phyloP scores from a whole-genome alignment of 2,888 invertebrate species.

The Erpobdella octoculata region DNA sequence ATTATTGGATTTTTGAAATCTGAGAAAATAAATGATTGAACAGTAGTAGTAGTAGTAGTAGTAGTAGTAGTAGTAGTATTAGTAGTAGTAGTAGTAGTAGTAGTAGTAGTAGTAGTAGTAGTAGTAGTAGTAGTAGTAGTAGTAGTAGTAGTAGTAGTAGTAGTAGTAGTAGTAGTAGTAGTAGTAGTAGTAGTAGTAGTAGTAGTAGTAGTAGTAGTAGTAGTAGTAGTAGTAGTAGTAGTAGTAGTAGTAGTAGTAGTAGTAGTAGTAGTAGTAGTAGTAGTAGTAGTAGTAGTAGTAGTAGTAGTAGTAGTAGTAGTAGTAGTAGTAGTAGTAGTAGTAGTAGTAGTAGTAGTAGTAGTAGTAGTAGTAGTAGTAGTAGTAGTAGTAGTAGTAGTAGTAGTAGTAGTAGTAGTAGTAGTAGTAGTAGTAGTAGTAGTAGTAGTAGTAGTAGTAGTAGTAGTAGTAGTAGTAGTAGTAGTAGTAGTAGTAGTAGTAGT shows the following conservation, averaged over 20 bases:
- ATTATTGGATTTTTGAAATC: too few relatives aligned
- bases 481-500: constrained; percentile 1
- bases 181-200: background rate
- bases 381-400: constrained; percentile 1
- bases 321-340: constrained; percentile 1
- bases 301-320: constrained; percentile 1
- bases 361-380: constrained; percentile 1
- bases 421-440: constrained; percentile 1
- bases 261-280: constrained; percentile 1
- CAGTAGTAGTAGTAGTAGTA: too few relatives aligned
- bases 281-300: constrained; percentile 1
- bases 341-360: constrained; percentile 1
- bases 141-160: constrained; percentile 1
- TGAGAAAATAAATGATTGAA: too few relatives aligned
- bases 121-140: constrained; percentile 1
- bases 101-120: background rate
- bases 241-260: constrained; percentile 1
- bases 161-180: constrained; percentile 1
- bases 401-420: constrained; percentile 1
- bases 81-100: too few relatives aligned
- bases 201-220: constrained; percentile 1
- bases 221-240: constrained; percentile 1
- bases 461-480: constrained; percentile 1
- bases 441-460: constrained; percentile 1
- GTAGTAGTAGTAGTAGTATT: too few relatives aligned